A percentile compares a stretch with the other conserved stretches of the same genome.
Conservation (phyloP, 2,113 vertebrate genomes). For the Sander vitreus region DNA sequence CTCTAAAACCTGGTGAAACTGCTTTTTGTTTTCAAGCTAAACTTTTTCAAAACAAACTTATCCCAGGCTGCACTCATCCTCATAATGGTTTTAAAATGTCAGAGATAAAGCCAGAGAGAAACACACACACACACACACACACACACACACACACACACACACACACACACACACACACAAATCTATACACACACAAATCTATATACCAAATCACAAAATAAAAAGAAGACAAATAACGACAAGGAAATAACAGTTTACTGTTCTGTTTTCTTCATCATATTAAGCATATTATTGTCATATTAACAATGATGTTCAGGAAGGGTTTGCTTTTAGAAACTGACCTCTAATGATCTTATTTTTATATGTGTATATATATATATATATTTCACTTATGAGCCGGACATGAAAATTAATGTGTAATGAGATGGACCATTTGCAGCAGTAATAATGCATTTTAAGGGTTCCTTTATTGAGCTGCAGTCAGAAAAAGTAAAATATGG, state of each 20-base stretch:
- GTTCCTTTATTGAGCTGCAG: not conserved
- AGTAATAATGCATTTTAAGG: not conserved
- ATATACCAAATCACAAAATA: slow-evolving; percentile 17
- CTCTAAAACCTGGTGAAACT: not conserved
- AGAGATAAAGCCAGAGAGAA: slow-evolving; percentile 12
- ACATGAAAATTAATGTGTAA: slow-evolving; percentile 15
- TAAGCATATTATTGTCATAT: not conserved
- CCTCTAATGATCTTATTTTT: not conserved
- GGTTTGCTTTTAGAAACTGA: not conserved
- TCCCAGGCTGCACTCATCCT: not conserved
- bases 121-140: not conserved
- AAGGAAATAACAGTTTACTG: not conserved
- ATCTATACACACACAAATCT: not conserved
- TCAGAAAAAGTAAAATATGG: not conserved
- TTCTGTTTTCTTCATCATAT: not conserved
- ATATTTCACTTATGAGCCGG: not conserved
- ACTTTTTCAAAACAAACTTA: not conserved
- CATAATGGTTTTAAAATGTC: slow-evolving; percentile 45
- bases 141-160: no score
- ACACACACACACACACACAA: not conserved
- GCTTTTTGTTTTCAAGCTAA: slow-evolving; percentile 4
- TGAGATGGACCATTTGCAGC: not conserved
- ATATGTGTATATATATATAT: no score
- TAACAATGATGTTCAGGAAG: not conserved
- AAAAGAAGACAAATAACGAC: slow-evolving; percentile 4